Evolutionary conservation across 2,888 invertebrate genomes (phyloP), one percentile per base, ranked within the genome.

Genomic region (Orthosia incerta): DNA sequence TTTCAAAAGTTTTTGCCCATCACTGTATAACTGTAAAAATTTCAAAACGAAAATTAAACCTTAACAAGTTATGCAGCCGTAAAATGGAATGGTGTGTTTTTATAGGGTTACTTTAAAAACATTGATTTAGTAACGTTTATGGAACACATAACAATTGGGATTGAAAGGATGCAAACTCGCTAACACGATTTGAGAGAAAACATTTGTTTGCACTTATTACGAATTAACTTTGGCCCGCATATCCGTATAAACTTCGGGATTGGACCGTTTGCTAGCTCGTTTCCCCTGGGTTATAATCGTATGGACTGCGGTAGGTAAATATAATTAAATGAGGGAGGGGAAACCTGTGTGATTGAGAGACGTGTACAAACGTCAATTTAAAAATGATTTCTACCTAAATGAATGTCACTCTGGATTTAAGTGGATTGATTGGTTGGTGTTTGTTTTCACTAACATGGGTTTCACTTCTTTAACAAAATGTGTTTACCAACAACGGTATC

Each of bases 1-100:
- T 89, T 88, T 85, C 83, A 88, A 86, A 87, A 86, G 69, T 79
- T 85, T 78, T 72, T 77, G 72, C 73, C 67, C 55, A 69, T 26
- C 55, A 55, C 57, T 73, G 75, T 79, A 79, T 61, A 65, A 66
- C 68, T 73, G 45, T 50, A 20, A 31, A 23, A 80, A 83, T 39
- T 39, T 46, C 62, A 71, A 74, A 76, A 81, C 74, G 64, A 74
- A 84, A 74, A 73, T 71, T 71, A 45, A 69, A 71, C 56, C 55
- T 65, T 16, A 64, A 23, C 7, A 74, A 71, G 75, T 82, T 62
- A 67, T 60, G 61, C 46, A 23, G 26, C 56, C 66, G 55, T 80
- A 86, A 79, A 76, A 75, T 60, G 16, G 72, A 71, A 82, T 48
- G 67, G 18, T 18, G 20, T 75, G 66, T 83, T 83, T 85, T 85